phyloP scores from a whole-genome alignment of 2,888 invertebrate genomes.

The Danaus chrysippus region DNA sequence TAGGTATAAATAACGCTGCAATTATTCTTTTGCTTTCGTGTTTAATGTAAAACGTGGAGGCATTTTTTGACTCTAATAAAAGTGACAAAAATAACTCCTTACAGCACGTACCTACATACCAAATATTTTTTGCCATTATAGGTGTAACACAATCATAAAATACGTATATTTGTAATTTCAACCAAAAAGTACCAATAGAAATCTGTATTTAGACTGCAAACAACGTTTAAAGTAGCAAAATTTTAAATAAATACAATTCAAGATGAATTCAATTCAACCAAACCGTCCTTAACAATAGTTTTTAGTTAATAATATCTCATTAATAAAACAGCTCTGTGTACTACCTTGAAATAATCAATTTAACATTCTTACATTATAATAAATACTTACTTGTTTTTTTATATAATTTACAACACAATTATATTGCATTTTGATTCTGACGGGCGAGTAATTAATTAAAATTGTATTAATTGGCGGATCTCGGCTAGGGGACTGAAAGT shows the following conservation, averaged over 20 bases:
- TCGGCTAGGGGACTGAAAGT: slow-evolving; percentile 20
- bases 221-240: slow-evolving; percentile 13
- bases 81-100: not conserved
- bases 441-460: slow-evolving; percentile 29
- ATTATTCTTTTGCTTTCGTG: too few relatives aligned
- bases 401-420: slow-evolving; percentile 11
- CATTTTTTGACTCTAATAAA: too few relatives aligned
- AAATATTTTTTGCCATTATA: not conserved
- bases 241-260: slow-evolving; percentile 27
- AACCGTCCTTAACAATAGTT: slow-evolving; percentile 27
- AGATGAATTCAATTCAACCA: slow-evolving; percentile 29
- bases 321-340: not conserved
- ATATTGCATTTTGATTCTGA: slow-evolving; percentile 22
- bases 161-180: not conserved
- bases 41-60: too few relatives aligned
- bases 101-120: not conserved
- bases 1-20: too few relatives aligned
- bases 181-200: not conserved
- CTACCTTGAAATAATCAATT: not conserved
- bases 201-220: not conserved
- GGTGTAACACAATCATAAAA: not conserved
- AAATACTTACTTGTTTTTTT: not conserved
- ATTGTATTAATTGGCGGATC: slow-evolving; percentile 28
- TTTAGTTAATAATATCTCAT: slow-evolving; percentile 25
- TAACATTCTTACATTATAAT: not conserved